Percentiles rank a stretch among this genome's conserved stretches.
Evolutionary conservation across 2,113 vertebrate species (phyloP).

Genomic region (Hippocampus guttulatus): DNA sequence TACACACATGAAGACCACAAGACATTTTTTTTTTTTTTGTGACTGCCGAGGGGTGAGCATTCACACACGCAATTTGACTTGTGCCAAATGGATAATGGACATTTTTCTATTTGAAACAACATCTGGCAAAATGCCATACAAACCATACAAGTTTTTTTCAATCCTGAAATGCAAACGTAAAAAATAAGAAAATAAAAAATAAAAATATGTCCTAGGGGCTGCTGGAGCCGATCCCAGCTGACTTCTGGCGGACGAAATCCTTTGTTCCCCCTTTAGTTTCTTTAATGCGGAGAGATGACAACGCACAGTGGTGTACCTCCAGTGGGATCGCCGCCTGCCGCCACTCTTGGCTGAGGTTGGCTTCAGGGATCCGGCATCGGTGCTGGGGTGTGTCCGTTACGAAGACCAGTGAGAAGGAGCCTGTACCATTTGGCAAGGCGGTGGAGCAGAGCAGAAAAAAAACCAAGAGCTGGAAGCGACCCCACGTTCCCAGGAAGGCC

Average conservation of each 20-base stretch:
- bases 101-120: background rate
- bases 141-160: no score
- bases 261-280: background rate
- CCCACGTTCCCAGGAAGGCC: constrained; percentile 68
- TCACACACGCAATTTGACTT: no score
- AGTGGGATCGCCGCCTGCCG: constrained; percentile 42
- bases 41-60: no score
- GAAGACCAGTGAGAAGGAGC: constrained; percentile 50
- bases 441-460: constrained; percentile 56
- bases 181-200: no score
- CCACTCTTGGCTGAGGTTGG: constrained; percentile 58
- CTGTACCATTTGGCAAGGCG: constrained; percentile 54
- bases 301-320: constrained; percentile 21
- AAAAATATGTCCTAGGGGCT: no score
- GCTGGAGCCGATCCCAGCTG: no score
- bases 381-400: constrained; percentile 50
- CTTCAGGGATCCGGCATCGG: constrained; percentile 48
- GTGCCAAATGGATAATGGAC: no score
- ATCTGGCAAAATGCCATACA: no score
- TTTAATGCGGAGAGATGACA: no score
- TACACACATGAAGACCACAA: background rate
- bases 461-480: constrained; percentile 71
- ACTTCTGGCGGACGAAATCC: no score
- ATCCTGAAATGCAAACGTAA: no score
- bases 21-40: background rate